Evolutionary conservation across 2,113 vertebrate species (phyloP).

Genomic region (Promerops cafer): DNA sequence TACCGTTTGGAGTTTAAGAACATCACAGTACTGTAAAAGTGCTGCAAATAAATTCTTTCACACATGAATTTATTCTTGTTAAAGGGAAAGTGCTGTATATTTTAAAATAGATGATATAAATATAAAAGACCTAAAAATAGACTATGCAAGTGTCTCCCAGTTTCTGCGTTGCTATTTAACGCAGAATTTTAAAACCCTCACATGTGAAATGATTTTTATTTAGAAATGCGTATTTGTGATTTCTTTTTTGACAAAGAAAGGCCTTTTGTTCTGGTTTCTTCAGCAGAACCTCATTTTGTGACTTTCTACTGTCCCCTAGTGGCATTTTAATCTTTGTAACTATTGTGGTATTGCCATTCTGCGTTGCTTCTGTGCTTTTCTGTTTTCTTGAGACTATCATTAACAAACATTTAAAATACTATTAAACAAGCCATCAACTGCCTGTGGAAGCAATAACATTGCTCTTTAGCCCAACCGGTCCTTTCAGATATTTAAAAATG

Average conservation of each 20-base stretch:
- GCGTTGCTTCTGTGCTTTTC: conserved; percentile 62
- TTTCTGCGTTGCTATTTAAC: conserved; percentile 29
- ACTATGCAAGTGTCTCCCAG: conserved; percentile 38
- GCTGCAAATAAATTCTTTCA: conserved; percentile 51
- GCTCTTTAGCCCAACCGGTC: conserved; percentile 79
- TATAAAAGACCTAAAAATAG: conserved; percentile 52
- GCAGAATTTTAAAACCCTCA: conserved; percentile 46
- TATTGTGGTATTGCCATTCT: conserved; percentile 61
- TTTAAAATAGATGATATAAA: conserved; percentile 41
- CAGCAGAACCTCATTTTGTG: conserved; percentile 80
- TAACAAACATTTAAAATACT: conserved; percentile 88
- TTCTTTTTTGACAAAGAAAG: conserved; percentile 81
- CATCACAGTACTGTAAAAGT: conserved; percentile 24
- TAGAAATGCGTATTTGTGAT: conserved; percentile 58
- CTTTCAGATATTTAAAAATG: conserved; percentile 76
- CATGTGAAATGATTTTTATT: conserved; percentile 59
- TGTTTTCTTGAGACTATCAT: conserved; percentile 80
- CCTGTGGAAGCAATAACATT: conserved; percentile 72
- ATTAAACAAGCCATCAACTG: conserved; percentile 77
- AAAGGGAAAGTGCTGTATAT: conserved; percentile 32
- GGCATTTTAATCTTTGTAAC: conserved; percentile 77
- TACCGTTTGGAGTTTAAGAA: conserved; percentile 35
- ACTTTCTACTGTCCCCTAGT: conserved; percentile 99
- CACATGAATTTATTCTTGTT: conserved; percentile 59
- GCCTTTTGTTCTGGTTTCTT: conserved; percentile 92